Base-by-base conservation (phyloP, 2,888 invertebrate species). In the Callyntrura sp. region DNA sequence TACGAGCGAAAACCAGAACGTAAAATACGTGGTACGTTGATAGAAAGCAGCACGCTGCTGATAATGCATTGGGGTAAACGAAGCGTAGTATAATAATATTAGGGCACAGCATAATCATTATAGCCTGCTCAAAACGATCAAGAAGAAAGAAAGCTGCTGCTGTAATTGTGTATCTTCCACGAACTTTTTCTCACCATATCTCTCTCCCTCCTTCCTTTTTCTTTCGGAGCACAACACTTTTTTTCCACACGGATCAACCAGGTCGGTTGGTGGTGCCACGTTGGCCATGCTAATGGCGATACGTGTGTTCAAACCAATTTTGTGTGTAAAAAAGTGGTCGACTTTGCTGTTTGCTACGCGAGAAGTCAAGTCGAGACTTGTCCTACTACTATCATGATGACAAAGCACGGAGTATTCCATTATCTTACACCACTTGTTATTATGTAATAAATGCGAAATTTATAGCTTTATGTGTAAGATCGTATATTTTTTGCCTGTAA, bases 371-470 rank as follows among this genome's bases (percentile, higher is more conserved):
- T 73, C 1, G 23, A 45, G 48, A 14, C 43, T 73, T 73, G n/a
- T 35, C 35, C 11, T 51, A 68, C 11, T 51, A 68, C 11, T 35
- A 73, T 48, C 12, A 73, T 45, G 73, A 48, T 68, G 35, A 6
- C 3, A 43, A 11, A 12, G 14, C 45, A 68, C 28, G 20, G 17
- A 14, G 51, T 25, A 73, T 20, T 73, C 73, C 11, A 73, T 73
- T 45, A 73, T 48, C 28, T 2, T 73, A 48, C 17, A 70, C 51
- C 76, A 76, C 76, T 48, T 76, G 76, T 51, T 76, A 76, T 48
- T 25, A 76, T 17, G 51, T 51, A 76, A 76, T 76, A 76, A 76
- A 76, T 76, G 76, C 76, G 51, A 76, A 73, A 48, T 73, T 73
- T 73, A 76, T 51, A 51, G 51, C 51, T 25, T 76, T 76, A 35